Percentiles rank a stretch among this genome's conserved stretches.
Conservation (phyloP, 1,140 invertebrate species). For the Cherax quadricarinatus region DNA sequence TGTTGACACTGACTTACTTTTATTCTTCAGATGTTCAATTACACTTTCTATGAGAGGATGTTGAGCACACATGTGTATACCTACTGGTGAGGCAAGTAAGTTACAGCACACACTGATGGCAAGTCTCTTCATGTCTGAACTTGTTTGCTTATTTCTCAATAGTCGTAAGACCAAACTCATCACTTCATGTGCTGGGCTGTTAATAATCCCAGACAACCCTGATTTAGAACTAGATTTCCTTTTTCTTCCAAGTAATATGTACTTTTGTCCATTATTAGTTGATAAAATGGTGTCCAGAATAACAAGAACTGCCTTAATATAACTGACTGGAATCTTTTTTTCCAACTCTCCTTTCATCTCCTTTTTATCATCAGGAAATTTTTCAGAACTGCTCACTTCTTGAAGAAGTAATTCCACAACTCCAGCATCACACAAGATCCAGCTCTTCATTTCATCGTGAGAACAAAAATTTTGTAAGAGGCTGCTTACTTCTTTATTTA, state of each 20-base stretch:
- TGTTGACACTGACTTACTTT: conserved; percentile 5
- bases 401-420: conserved; percentile 49
- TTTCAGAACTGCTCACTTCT: conserved; percentile 31
- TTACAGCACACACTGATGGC: conserved; percentile 40
- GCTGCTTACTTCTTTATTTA: conserved; percentile 38
- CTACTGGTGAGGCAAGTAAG: conserved; percentile 49
- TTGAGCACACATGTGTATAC: conserved; percentile 52
- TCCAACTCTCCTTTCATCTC: background rate
- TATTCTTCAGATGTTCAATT: conserved; percentile 49
- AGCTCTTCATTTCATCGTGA: conserved; percentile 44
- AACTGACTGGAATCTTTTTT: conserved; percentile 4
- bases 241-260: conserved; percentile 53
- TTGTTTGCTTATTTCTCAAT: conserved; percentile 31
- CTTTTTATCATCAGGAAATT: background rate
- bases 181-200: conserved; percentile 35
- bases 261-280: conserved; percentile 52
- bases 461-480: conserved; percentile 41
- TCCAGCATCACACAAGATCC: conserved; percentile 58
- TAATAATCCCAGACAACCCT: conserved; percentile 37
- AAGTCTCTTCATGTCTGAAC: conserved; percentile 36
- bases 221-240: conserved; percentile 59
- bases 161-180: conserved; percentile 39
- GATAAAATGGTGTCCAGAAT: conserved; percentile 45
- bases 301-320: conserved; percentile 32
- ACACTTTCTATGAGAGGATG: conserved; percentile 50